These are phyloP conservation scores for Narcine bancroftii DNA, from an alignment of 2,113 vertebrate species.

Conservation along the genomic window DNA sequence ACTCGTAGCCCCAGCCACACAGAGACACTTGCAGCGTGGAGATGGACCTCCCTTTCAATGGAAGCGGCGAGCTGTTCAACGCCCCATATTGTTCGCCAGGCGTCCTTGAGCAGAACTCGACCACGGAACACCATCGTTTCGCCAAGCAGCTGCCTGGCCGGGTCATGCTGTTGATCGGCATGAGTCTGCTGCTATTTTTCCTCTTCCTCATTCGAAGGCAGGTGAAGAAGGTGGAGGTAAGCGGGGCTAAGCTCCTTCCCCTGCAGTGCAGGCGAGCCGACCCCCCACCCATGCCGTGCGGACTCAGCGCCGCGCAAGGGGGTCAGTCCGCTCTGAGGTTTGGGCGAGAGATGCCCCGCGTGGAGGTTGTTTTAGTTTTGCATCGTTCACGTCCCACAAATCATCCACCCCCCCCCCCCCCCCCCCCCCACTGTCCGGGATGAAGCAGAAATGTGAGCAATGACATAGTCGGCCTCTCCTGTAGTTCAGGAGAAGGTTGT, in stretches of 20 bases:
- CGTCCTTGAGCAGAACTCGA: background rate
- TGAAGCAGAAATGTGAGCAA: background rate
- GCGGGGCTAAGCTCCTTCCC: no score
- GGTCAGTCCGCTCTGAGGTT: background rate
- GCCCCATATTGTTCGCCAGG: background rate
- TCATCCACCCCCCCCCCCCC: background rate
- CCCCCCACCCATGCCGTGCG: no score
- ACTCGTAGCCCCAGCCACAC: background rate
- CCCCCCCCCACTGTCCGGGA: no score
- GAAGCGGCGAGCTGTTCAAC: background rate
- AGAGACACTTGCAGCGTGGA: background rate
- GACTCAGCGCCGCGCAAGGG: no score
- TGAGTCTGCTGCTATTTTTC: background rate
- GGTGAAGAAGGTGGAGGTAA: conserved; percentile 18
- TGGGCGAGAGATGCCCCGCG: no score
- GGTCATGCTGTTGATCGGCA: background rate
- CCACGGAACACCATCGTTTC: background rate
- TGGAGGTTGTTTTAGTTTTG: background rate
- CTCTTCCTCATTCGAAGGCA: conserved; percentile 33
- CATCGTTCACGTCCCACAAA: background rate
- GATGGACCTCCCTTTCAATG: background rate
- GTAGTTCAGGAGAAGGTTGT: no score
- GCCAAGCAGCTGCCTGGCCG: background rate
- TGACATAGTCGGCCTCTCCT: background rate
- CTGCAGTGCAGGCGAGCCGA: no score